Conservation (phyloP, 2,113 vertebrate genomes). For the Sporophila hypoxantha region DNA sequence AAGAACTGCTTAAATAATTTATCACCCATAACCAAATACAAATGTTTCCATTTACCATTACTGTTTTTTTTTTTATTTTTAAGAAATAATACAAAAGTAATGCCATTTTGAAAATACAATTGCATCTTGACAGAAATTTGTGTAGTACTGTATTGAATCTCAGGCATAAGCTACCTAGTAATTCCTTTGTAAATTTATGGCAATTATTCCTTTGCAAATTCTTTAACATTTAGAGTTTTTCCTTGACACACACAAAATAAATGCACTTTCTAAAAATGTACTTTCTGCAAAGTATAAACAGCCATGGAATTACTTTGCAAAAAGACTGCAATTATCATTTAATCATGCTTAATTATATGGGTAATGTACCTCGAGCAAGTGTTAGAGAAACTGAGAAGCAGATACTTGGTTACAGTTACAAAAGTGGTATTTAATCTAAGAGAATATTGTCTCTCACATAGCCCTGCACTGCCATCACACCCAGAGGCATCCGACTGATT, state of each 20-base stretch:
- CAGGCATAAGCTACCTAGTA: background rate
- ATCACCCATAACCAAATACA: background rate
- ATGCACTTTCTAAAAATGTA: background rate
- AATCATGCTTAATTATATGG: conserved; percentile 60
- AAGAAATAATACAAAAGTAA: background rate
- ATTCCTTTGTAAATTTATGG: conserved; percentile 16
- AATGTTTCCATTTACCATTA: background rate
- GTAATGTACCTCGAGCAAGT: conserved; percentile 56
- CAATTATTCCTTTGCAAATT: conserved; percentile 36
- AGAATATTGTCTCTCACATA: background rate
- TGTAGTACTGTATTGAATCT: background rate
- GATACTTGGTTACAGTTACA: background rate
- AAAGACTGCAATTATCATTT: conserved; percentile 58
- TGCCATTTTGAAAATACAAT: background rate
- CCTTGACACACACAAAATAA: conserved; percentile 40
- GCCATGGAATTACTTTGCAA: conserved; percentile 10
- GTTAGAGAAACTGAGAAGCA: conserved; percentile 41
- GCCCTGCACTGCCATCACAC: background rate
- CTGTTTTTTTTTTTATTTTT: background rate
- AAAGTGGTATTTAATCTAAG: background rate
- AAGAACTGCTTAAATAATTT: background rate
- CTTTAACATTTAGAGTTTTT: conserved; percentile 29
- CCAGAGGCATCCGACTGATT: background rate
- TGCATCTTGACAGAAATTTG: background rate
- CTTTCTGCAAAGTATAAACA: conserved; percentile 41